Conservation (phyloP, 2,888 invertebrate genomes). For the Drepana falcataria region DNA sequence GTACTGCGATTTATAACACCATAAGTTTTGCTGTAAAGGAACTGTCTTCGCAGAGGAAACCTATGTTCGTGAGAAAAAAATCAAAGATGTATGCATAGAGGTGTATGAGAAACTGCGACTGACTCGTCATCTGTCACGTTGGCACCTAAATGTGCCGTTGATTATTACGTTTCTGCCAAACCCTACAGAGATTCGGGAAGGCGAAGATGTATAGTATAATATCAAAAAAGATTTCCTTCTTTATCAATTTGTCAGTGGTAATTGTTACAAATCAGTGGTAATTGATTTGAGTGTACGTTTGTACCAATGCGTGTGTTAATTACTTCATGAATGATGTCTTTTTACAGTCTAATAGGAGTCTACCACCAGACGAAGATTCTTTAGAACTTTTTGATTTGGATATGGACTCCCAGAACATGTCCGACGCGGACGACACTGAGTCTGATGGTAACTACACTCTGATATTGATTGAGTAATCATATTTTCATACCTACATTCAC, state of each 20-base stretch:
- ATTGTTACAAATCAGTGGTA: slow-evolving; percentile 16
- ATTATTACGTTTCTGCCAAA: too few species aligned
- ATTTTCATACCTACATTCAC: too few species aligned
- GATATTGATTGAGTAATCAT: not conserved
- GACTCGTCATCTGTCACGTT: too few species aligned
- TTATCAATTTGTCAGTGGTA: slow-evolving; percentile 14
- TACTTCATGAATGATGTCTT: slow-evolving; percentile 3
- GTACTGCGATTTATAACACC: too few species aligned
- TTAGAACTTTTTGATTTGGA: slow-evolving; percentile 87
- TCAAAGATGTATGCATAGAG: too few species aligned
- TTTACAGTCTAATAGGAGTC: slow-evolving; percentile 48
- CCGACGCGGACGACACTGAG: slow-evolving; percentile 84
- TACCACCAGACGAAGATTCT: slow-evolving; percentile 65
- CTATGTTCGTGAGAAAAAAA: too few species aligned
- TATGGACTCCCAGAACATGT: slow-evolving; percentile 50
- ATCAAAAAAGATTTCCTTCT: not conserved
- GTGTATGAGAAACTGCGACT: too few species aligned
- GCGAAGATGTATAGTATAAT: too few species aligned
- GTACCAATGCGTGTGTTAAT: slow-evolving; percentile 1
- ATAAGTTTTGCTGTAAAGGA: too few species aligned
- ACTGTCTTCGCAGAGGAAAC: too few species aligned
- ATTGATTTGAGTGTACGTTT: slow-evolving; percentile 5
- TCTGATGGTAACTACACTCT: slow-evolving; percentile 81
- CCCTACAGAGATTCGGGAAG: too few species aligned
- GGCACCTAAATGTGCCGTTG: too few species aligned